A percentile compares a stretch with the other conserved stretches of the same genome.
These are phyloP conservation scores for Ifrita kowaldi DNA, from an alignment of 2,113 vertebrate genomes.

Conservation along the genomic window DNA sequence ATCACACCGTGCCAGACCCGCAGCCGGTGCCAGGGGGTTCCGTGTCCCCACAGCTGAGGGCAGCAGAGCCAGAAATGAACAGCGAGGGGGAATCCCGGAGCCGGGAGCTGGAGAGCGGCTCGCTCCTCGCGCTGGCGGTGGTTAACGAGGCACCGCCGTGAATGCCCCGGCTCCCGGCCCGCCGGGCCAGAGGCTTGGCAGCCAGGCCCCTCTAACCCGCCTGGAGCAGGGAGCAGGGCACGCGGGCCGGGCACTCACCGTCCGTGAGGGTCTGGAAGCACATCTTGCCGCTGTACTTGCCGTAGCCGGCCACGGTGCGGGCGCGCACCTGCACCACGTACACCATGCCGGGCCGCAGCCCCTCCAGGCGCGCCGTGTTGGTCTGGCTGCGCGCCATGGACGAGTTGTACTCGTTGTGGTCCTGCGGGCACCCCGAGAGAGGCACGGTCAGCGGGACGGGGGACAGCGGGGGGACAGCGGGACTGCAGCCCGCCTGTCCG, in stretches of 20 bases:
- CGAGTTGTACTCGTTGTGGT: slow-evolving; percentile 93
- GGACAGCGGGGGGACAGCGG: accelerated
- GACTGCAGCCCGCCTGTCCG: accelerated
- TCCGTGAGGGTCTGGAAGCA: slow-evolving; percentile 98
- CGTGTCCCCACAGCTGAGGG: background rate
- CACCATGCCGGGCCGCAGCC: slow-evolving; percentile 86
- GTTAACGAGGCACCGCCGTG: background rate
- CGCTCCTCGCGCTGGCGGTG: background rate
- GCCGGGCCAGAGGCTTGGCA: background rate
- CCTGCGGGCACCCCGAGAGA: slow-evolving; percentile 65
- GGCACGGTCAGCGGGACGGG: accelerated
- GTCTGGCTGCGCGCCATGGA: slow-evolving; percentile 92
- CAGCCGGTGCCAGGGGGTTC: background rate
- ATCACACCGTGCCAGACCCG: accelerated
- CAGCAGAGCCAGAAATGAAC: background rate
- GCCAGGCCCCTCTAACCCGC: background rate
- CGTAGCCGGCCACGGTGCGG: slow-evolving; percentile 93
- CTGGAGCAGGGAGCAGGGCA: background rate
- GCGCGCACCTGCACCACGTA: slow-evolving; percentile 97
- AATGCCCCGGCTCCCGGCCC: background rate
- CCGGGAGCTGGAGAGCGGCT: background rate
- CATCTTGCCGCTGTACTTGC: slow-evolving; percentile 99
- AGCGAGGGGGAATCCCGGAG: background rate
- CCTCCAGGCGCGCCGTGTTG: slow-evolving; percentile 89
- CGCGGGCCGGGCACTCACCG: slow-evolving; percentile 71